Conservation (phyloP, 2,888 invertebrate species). For the Monopis laevigella region DNA sequence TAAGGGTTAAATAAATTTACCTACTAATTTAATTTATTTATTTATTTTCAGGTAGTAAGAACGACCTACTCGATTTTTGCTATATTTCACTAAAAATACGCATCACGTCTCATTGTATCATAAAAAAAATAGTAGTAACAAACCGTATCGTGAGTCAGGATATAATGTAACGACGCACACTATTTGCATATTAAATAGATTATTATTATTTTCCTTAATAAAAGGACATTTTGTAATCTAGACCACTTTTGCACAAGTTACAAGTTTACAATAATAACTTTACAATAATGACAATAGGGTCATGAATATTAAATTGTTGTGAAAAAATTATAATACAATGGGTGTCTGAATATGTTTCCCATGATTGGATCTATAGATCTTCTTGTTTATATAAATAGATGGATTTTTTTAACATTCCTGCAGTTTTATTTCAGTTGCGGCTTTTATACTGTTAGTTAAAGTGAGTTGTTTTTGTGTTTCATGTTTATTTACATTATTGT, state of each 20-base stretch:
- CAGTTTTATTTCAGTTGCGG: background rate
- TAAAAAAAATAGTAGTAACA: no score
- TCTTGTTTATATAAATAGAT: slow-evolving; percentile 3
- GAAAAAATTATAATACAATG: slow-evolving; percentile 4
- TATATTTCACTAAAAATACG: slow-evolving; percentile 4
- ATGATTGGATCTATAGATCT: background rate
- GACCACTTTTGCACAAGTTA: slow-evolving; percentile 1
- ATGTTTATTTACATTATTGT: no score
- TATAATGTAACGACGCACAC: no score
- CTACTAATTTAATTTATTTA: background rate
- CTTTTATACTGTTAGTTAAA: no score
- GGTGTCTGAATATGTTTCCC: slow-evolving; percentile 2
- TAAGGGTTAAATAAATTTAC: no score
- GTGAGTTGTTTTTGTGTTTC: no score
- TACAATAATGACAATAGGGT: slow-evolving; percentile 1
- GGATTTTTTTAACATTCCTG: background rate
- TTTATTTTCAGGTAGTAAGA: slow-evolving; percentile 1
- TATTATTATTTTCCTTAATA: slow-evolving; percentile 7
- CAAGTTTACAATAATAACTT: background rate
- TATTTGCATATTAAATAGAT: background rate
- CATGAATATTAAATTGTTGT: slow-evolving; percentile 8
- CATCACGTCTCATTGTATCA: no score
- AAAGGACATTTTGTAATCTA: slow-evolving; percentile 1
- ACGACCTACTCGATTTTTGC: slow-evolving; percentile 6
- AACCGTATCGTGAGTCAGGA: no score